These are phyloP conservation scores for Grammomys dolichurus DNA, from an alignment of 2,113 vertebrate genomes.

Conservation along the genomic window DNA sequence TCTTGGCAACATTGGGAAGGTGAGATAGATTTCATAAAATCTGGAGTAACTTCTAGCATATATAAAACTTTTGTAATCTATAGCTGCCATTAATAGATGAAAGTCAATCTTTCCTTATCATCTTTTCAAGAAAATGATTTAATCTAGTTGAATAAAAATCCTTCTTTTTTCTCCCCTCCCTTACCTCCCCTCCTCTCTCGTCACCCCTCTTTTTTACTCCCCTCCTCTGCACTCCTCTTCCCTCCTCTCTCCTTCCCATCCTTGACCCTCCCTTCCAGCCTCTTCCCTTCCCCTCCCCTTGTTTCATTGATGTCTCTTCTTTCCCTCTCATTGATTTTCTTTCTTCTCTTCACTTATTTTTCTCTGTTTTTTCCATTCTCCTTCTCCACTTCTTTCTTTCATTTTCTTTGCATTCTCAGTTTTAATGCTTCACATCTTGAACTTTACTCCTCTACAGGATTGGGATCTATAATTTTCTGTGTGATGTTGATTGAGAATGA, in stretches of 20 bases:
- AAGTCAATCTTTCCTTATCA: background rate
- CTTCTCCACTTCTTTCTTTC: background rate
- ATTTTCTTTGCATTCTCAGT: background rate
- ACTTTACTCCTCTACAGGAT: too few species aligned
- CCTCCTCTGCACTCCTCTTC: too few species aligned
- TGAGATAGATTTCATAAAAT: background rate
- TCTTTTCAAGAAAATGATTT: background rate
- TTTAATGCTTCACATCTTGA: background rate
- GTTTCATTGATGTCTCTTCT: background rate
- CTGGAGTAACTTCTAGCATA: background rate
- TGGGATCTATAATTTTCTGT: background rate
- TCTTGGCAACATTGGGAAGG: background rate
- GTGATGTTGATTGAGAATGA: background rate
- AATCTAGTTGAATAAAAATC: background rate
- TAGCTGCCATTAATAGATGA: background rate
- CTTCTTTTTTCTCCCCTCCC: background rate
- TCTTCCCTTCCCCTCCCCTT: background rate
- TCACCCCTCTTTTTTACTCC: accelerated
- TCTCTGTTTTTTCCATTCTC: background rate
- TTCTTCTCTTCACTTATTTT: background rate
- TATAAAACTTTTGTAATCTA: background rate
- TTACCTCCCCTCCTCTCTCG: accelerated
- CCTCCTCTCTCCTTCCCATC: too few species aligned
- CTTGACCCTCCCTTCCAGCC: accelerated
- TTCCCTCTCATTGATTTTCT: background rate